Evolutionary conservation across 2,888 invertebrate genomes (phyloP).

Genomic region (Mythimna vitellina): DNA sequence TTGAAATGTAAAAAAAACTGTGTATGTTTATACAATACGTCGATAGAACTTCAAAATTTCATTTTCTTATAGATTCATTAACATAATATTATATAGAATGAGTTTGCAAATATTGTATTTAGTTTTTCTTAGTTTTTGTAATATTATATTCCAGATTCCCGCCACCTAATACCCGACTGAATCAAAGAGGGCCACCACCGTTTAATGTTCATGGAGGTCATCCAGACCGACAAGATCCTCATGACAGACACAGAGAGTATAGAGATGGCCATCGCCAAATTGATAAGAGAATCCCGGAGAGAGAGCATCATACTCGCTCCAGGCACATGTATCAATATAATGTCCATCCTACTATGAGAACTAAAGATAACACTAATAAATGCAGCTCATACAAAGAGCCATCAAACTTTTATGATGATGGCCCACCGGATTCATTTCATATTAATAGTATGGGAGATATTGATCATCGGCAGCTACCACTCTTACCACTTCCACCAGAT

Average conservation of each 20-base stretch:
- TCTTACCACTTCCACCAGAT: slow-evolving; percentile 51
- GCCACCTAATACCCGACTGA: slow-evolving; percentile 71
- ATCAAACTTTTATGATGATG: slow-evolving; percentile 65
- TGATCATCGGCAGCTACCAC: slow-evolving; percentile 75
- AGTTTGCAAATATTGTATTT: background rate
- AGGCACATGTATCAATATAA: slow-evolving; percentile 64
- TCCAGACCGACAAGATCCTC: slow-evolving; percentile 65
- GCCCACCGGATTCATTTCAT: slow-evolving; percentile 61
- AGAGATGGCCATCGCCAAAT: slow-evolving; percentile 64
- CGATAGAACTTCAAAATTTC: slow-evolving; percentile 5
- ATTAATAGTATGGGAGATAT: slow-evolving; percentile 84
- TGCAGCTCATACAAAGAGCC: slow-evolving; percentile 56
- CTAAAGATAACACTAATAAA: slow-evolving; percentile 64
- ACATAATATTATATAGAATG: background rate
- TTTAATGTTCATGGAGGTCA: slow-evolving; percentile 66
- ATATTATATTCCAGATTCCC: slow-evolving; percentile 77
- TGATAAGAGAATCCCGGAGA: slow-evolving; percentile 70
- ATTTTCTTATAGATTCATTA: background rate
- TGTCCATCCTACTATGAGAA: slow-evolving; percentile 63
- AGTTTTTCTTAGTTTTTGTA: background rate
- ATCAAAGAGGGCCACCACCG: slow-evolving; percentile 65
- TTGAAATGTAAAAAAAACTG: slow-evolving; percentile 24
- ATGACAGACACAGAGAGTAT: slow-evolving; percentile 73
- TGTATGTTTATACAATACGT: slow-evolving; percentile 11
- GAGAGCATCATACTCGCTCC: slow-evolving; percentile 66